phyloP scores from a whole-genome alignment of 2,797 vertebrate genomes.

The Sebastiscus tertius region DNA sequence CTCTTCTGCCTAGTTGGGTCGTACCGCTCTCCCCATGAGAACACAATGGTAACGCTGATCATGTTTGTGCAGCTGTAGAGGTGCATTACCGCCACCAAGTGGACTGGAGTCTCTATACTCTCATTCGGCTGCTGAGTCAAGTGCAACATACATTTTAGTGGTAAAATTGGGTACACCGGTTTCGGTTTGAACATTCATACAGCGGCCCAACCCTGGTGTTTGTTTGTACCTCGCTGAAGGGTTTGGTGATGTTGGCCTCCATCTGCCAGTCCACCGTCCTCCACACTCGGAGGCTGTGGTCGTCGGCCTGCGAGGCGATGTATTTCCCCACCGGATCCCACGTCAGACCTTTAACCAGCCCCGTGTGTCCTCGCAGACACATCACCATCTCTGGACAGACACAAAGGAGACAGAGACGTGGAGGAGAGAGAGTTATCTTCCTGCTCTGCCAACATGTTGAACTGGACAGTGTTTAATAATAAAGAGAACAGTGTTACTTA shows the following conservation, averaged over 20 bases:
- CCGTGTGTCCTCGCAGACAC: constrained; percentile 93
- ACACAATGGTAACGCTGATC: no score
- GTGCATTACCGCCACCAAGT: no score
- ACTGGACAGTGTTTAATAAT: background rate
- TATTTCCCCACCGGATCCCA: constrained; percentile 99
- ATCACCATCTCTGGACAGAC: constrained; percentile 90
- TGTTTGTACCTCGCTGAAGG: constrained; percentile 91
- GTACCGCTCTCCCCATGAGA: no score
- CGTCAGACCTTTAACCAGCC: constrained; percentile 96
- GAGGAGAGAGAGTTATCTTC: background rate
- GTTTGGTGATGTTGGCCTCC: constrained; percentile 98
- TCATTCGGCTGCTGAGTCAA: no score
- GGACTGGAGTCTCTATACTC: no score
- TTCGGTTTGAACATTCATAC: no score
- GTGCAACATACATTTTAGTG: no score
- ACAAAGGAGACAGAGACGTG: background rate
- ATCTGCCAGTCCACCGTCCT: constrained; percentile 98
- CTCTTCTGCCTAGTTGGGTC: no score
- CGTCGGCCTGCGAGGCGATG: constrained; percentile 97
- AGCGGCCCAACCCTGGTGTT: no score
- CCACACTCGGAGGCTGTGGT: constrained; percentile 97
- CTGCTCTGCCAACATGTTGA: background rate
- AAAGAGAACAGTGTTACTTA: background rate
- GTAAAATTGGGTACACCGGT: no score
- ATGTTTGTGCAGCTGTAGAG: no score